These are phyloP conservation scores for Scolopax bukidnonensis DNA, from an alignment of 2,797 vertebrate genomes.

Conservation along the genomic window DNA sequence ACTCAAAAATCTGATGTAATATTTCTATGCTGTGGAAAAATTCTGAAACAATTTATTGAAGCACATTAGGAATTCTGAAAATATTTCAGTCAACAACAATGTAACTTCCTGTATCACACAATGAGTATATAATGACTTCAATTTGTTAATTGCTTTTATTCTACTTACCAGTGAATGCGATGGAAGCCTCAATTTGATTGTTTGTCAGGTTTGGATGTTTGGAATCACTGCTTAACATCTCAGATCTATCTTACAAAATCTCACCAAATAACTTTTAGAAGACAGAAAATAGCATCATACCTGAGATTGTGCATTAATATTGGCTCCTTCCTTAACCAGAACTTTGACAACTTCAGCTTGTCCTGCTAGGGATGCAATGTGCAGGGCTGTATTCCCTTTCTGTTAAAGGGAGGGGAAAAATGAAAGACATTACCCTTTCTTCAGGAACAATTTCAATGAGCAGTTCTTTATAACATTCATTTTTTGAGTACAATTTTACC, in stretches of 20 bases:
- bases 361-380: constrained; percentile 96
- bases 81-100: background rate
- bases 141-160: background rate
- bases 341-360: constrained; percentile 91
- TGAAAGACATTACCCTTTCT: background rate
- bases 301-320: constrained; percentile 97
- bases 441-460: background rate
- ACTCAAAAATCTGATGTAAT: background rate
- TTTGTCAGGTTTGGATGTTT: background rate
- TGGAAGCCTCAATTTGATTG: background rate
- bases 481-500: background rate
- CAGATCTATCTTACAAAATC: background rate
- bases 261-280: background rate
- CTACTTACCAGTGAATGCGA: background rate
- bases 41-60: background rate
- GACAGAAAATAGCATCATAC: constrained; percentile 69
- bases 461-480: background rate
- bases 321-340: constrained; percentile 91
- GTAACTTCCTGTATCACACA: background rate
- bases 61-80: background rate
- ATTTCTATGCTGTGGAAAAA: background rate
- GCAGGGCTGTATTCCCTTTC: constrained; percentile 98
- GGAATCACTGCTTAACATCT: background rate
- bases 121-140: background rate
- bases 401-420: constrained; percentile 50